Evolutionary conservation across 2,113 vertebrate species (phyloP).

Genomic region (Erinaceus europaeus): DNA sequence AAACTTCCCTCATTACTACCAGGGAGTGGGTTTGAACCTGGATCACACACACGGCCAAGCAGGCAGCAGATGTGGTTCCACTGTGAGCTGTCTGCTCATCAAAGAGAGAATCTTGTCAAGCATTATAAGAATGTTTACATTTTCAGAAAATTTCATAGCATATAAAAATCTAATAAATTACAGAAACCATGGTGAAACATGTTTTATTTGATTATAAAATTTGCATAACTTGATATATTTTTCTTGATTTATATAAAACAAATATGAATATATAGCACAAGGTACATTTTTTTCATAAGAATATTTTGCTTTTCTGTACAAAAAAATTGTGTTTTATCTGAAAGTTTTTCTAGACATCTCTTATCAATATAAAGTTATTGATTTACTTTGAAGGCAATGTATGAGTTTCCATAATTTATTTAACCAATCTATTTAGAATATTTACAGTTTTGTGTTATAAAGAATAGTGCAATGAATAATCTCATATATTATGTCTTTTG

Average conservation of each 20-base stretch:
- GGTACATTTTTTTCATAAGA: not conserved
- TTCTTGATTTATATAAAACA: not conserved
- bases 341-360: not conserved
- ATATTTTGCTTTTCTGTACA: not conserved
- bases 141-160: not conserved
- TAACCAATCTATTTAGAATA: not conserved
- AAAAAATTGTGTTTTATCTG: no score
- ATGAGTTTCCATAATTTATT: not conserved
- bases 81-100: no score
- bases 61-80: no score
- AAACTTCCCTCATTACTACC: no score
- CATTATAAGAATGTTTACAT: not conserved
- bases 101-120: no score
- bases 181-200: not conserved
- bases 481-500: not conserved
- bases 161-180: not conserved
- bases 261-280: not conserved
- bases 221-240: not conserved
- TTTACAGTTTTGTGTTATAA: slow-evolving; percentile 16
- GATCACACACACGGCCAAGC: no score
- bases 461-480: not conserved
- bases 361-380: not conserved
- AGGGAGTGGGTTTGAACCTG: no score
- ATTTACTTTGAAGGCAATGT: not conserved
- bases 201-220: slow-evolving; percentile 10